phyloP scores from a whole-genome alignment of 1,140 invertebrate species.

The Caenorhabditis brenneri region DNA sequence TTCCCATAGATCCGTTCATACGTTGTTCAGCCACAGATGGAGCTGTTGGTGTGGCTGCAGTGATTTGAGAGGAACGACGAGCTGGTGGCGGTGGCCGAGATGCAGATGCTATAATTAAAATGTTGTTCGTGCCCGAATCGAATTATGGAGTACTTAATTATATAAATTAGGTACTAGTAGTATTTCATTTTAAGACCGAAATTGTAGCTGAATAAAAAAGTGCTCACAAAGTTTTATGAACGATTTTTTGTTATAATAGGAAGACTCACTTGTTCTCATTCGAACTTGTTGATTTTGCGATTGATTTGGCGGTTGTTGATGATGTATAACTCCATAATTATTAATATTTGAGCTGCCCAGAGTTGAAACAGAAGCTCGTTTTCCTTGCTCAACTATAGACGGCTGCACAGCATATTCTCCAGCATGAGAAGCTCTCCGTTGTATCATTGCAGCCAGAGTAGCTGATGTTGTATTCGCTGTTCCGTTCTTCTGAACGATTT shows the following conservation, averaged over 20 bases:
- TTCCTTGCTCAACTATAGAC: background rate
- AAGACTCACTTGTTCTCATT: conserved; percentile 5
- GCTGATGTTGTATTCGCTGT: background rate
- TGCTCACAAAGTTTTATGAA: too few species aligned
- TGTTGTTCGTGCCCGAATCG: too few species aligned
- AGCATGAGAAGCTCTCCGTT: background rate
- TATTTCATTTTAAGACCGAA: too few species aligned
- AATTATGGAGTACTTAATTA: too few species aligned
- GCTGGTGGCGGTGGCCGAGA: conserved; percentile 47
- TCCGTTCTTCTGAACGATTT: background rate
- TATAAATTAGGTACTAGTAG: too few species aligned
- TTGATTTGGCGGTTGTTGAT: background rate
- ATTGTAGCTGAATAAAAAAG: too few species aligned
- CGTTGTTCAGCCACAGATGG: conserved; percentile 50
- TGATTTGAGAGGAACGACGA: conserved; percentile 43
- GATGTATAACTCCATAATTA: background rate
- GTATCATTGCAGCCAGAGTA: background rate
- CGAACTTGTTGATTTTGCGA: background rate
- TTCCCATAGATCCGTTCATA: conserved; percentile 15
- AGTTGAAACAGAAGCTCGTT: background rate
- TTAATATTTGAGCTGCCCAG: background rate
- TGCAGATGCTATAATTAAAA: conserved; percentile 12
- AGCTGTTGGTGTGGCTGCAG: conserved; percentile 47
- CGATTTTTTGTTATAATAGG: too few species aligned
- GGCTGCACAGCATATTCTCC: background rate